Percentiles rank a stretch among this genome's conserved stretches.
phyloP scores from a whole-genome alignment of 2,113 vertebrate genomes.

The Clarias magur region DNA sequence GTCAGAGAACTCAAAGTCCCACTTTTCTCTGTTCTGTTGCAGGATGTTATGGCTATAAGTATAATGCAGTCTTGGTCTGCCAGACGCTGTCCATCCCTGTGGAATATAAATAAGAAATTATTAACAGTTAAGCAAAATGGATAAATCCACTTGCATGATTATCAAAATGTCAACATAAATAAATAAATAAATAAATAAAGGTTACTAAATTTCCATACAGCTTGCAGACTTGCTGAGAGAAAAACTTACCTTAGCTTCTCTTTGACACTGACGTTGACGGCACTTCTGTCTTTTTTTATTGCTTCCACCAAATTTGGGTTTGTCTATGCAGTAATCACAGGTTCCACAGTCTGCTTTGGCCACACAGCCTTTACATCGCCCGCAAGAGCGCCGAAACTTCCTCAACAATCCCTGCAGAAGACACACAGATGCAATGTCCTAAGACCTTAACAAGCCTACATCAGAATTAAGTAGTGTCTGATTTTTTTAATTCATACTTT shows the following conservation, averaged over 20 bases:
- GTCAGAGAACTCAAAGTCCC: conserved; percentile 62
- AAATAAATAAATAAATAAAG: neutral
- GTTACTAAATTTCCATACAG: neutral
- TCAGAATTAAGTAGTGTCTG: neutral
- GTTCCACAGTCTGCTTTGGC: conserved; percentile 81
- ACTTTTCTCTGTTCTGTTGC: conserved; percentile 10
- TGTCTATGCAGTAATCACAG: conserved; percentile 88
- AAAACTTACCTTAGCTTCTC: conserved; percentile 80
- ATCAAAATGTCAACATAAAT: neutral
- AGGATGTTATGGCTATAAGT: conserved; percentile 59
- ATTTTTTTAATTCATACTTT: neutral
- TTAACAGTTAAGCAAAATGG: neutral
- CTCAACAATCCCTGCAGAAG: conserved; percentile 66
- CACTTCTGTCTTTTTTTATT: conserved; percentile 90
- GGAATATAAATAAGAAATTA: conserved; percentile 41
- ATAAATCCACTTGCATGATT: neutral
- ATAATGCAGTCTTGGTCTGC: conserved; percentile 63
- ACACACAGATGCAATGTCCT: neutral
- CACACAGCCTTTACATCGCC: conserved; percentile 81
- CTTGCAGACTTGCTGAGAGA: neutral
- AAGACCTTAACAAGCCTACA: neutral
- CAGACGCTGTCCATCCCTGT: conserved; percentile 49
- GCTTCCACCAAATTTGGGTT: conserved; percentile 88
- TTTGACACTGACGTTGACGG: conserved; percentile 82
- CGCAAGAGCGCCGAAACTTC: conserved; percentile 78